Percentiles rank a stretch among this genome's conserved stretches.
phyloP scores from a whole-genome alignment of 2,113 vertebrate genomes.

The Danio rerio region GRCz12tu NC_133191.1:32203501-32204000 shows the following conservation, averaged over 20 bases:
- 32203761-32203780: constrained; percentile 57
- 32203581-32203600: too few relatives aligned
- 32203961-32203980: constrained; percentile 94
- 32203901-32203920: constrained; percentile 93
- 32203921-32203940: constrained; percentile 95
- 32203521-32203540: too few relatives aligned
- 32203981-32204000: constrained; percentile 80
- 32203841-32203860: constrained; percentile 79
- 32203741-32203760: neutral
- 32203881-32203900: constrained; percentile 92
- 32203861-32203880: constrained; percentile 91
- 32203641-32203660: too few relatives aligned
- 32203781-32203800: constrained; percentile 68
- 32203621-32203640: too few relatives aligned
- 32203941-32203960: constrained; percentile 97
- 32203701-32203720: too few relatives aligned
- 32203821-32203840: constrained; percentile 87
- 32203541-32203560: too few relatives aligned
- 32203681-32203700: too few relatives aligned
- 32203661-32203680: too few relatives aligned
- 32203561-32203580: too few relatives aligned
- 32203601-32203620: too few relatives aligned
- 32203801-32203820: constrained; percentile 88
- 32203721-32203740: too few relatives aligned
- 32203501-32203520: too few relatives aligned